Evolutionary conservation across 2,797 vertebrate genomes (phyloP), one percentile per base, ranked within the genome.

Genomic region (Karalla daura): DNA sequence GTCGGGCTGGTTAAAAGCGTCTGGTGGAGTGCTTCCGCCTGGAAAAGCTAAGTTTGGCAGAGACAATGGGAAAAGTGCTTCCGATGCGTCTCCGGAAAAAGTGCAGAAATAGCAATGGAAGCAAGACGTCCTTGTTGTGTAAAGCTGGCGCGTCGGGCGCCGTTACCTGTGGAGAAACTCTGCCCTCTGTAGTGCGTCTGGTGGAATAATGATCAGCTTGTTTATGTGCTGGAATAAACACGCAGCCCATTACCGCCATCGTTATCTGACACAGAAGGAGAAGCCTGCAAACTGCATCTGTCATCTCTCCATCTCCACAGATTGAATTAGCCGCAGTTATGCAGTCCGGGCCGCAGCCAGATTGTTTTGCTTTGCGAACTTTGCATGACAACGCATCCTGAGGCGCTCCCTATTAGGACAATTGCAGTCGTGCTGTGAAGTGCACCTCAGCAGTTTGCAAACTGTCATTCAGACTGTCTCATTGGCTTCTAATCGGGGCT

Each of bases 21-120:
- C 12, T 60, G 52, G 43, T 51, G 61, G 27, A 63, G 45, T 13
- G 54, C 61, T 60, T 58, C 49, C 39, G 23, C 59, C 47, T 21
- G 44, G 60, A 74, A 84, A 79, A 84, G 73, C 64, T 63, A 76
- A 63, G 74, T 82, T 81, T 81, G 74, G 40, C 72, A 30, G 54
- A 70, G 39, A 71, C 59, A 20, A 60, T 47, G 17, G 28, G 24
- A 39, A 40, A 61, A 14, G 28, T 50, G 43, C 11, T 12, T 21
- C 5, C 3, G 5, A n/a, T 30, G 28, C 51, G 32, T 50, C 63
- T 15, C 44, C 15, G 12, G 67, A 15, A 65, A n/a, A 46, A 56
- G 33, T 36, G 45, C 20, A 25, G 44, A 25, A 75, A 76, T 25
- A 74, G 52, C 75, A 62, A n/a, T n/a, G n/a, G 32, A 53, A 24